These are phyloP conservation scores for Branchipolynoe longqiensis DNA, from an alignment of 2,888 invertebrate species.

Conservation along the genomic window DNA sequence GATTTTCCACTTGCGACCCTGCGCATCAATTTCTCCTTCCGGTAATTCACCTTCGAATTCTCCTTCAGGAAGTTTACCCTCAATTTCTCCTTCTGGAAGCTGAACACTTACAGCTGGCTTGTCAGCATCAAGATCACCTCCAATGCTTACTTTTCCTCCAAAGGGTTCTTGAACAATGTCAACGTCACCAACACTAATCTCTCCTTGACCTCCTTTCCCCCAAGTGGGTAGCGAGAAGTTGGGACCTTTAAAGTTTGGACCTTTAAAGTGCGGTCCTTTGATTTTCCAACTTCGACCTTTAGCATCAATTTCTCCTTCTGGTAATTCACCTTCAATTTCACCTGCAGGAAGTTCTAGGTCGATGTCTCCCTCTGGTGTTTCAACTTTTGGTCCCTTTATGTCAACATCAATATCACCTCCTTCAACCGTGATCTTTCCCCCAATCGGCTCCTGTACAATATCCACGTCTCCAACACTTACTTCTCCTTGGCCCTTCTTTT, in stretches of 20 bases:
- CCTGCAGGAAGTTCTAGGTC: constrained; percentile 11
- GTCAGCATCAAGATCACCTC: constrained; percentile 10
- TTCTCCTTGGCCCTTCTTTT: constrained; percentile 23
- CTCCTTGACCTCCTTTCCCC: constrained; percentile 39
- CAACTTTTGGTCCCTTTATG: constrained; percentile 29
- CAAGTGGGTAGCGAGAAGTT: constrained; percentile 14
- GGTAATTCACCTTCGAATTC: constrained; percentile 33
- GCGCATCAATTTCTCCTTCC: background rate
- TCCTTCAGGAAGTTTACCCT: constrained; percentile 34
- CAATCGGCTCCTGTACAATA: constrained; percentile 21
- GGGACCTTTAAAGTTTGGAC: constrained; percentile 10
- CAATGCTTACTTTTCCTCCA: constrained; percentile 18
- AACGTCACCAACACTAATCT: constrained; percentile 48
- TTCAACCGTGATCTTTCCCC: constrained; percentile 21
- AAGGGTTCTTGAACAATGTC: constrained; percentile 39
- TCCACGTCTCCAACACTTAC: constrained; percentile 43
- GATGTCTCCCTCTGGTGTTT: background rate
- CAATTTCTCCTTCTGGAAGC: constrained; percentile 30
- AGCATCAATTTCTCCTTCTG: constrained; percentile 32
- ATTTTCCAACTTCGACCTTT: constrained; percentile 33
- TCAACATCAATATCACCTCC: constrained; percentile 11
- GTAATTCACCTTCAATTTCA: constrained; percentile 33
- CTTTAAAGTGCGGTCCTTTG: constrained; percentile 33
- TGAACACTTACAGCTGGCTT: background rate
- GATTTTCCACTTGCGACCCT: constrained; percentile 26